Percentiles rank a stretch among this genome's conserved stretches.
Conservation (phyloP, 2,113 vertebrate genomes). For the Microcebus murinus region DNA sequence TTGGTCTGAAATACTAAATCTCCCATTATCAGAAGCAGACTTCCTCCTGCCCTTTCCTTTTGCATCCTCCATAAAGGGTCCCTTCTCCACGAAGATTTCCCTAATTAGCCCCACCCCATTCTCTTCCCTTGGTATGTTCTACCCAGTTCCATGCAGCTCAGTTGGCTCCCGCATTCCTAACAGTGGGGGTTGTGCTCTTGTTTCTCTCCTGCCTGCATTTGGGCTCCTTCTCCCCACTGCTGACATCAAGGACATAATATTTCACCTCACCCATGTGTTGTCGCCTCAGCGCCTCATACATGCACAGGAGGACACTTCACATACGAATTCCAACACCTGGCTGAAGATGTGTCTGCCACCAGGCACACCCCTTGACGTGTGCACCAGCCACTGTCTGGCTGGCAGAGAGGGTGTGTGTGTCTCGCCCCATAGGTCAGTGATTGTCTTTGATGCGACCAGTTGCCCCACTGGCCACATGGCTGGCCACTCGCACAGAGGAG, state of each 20-base stretch:
- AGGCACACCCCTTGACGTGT: not conserved
- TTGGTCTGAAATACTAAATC: not conserved
- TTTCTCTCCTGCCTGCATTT: not conserved
- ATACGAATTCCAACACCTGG: not conserved
- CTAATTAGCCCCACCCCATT: not conserved
- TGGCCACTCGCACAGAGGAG: not conserved
- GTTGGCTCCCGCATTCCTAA: not conserved
- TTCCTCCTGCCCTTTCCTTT: not conserved
- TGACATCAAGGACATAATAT: too few species aligned
- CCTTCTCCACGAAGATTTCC: not conserved
- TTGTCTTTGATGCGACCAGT: not conserved
- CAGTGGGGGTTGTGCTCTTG: too few species aligned
- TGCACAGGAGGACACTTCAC: not conserved
- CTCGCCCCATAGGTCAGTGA: not conserved
- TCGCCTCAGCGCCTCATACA: not conserved
- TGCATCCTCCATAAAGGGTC: not conserved
- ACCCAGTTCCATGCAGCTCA: too few species aligned
- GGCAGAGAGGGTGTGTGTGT: not conserved
- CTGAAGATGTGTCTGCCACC: not conserved
- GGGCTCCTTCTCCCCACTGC: not conserved
- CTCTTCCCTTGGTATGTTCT: not conserved
- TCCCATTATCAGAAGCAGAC: not conserved
- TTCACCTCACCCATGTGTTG: not conserved
- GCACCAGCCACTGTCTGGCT: not conserved
- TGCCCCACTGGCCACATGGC: accelerated